Percentiles rank a stretch among this genome's conserved stretches.
Conservation (phyloP, 1,140 invertebrate genomes). For the Glomeris maerens region DNA sequence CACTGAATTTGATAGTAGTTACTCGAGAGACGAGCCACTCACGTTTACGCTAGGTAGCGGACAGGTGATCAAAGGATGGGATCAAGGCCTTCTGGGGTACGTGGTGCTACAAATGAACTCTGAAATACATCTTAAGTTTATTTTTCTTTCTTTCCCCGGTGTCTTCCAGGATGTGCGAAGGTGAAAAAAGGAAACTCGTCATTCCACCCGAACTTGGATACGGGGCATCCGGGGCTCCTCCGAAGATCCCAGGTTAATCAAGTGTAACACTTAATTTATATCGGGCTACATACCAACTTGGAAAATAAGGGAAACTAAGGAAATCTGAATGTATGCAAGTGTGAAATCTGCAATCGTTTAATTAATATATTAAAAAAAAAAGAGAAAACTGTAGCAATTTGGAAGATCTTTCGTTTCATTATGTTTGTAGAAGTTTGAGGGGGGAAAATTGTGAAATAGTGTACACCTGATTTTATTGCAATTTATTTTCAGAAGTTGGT, state of each 20-base stretch:
- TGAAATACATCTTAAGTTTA: conserved; percentile 11
- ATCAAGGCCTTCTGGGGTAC: conserved; percentile 64
- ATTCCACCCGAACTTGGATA: conserved; percentile 73
- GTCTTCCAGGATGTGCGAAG: conserved; percentile 56
- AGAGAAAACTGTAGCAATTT: not conserved
- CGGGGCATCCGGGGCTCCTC: conserved; percentile 55
- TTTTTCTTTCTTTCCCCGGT: conserved; percentile 8
- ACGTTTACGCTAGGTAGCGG: conserved; percentile 60
- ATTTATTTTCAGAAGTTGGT: not conserved
- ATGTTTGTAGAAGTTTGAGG: not conserved
- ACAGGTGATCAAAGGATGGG: conserved; percentile 74
- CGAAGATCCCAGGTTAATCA: conserved; percentile 53
- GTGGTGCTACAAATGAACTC: conserved; percentile 13
- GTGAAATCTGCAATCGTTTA: not conserved
- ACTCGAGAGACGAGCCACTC: conserved; percentile 51
- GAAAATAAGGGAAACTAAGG: too few species aligned
- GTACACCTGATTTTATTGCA: not conserved
- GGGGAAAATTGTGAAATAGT: not conserved
- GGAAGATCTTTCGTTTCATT: not conserved
- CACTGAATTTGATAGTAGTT: conserved; percentile 69
- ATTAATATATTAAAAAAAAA: not conserved
- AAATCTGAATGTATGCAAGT: too few species aligned
- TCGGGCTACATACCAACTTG: too few species aligned
- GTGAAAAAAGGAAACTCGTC: conserved; percentile 66
- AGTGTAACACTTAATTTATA: not conserved